These are phyloP conservation scores for Actenoides lindsayi DNA, from an alignment of 2,113 vertebrate genomes.

Conservation along the genomic window DNA sequence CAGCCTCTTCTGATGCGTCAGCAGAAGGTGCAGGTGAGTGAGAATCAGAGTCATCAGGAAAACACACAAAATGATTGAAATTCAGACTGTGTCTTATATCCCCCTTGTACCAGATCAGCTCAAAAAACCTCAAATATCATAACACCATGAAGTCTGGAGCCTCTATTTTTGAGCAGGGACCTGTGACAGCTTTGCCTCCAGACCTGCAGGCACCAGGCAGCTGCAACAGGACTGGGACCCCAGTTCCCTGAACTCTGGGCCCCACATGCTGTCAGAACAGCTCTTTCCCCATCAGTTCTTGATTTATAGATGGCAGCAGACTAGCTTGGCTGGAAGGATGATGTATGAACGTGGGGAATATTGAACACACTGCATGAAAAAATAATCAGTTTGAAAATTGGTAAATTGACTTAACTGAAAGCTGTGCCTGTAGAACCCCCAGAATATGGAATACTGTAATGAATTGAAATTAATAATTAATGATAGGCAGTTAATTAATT, in stretches of 20 bases:
- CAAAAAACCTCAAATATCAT: neutral
- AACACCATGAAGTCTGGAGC: neutral
- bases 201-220: neutral
- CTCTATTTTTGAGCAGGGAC: neutral
- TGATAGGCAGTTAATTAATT: neutral
- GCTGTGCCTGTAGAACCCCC: neutral
- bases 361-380: neutral
- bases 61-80: neutral
- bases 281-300: neutral
- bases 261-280: neutral
- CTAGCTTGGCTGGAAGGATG: neutral
- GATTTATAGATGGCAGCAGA: neutral
- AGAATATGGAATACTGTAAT: neutral
- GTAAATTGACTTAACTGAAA: neutral
- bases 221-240: neutral
- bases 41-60: neutral
- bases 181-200: neutral
- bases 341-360: neutral
- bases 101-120: neutral
- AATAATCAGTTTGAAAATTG: neutral
- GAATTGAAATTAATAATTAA: conserved; percentile 3
- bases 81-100: neutral
- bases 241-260: neutral
- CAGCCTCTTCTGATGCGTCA: neutral
- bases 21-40: neutral